A percentile compares a stretch with the other conserved stretches of the same genome.
phyloP scores from a whole-genome alignment of 2,888 invertebrate genomes.

The Nomada ferruginata region DNA sequence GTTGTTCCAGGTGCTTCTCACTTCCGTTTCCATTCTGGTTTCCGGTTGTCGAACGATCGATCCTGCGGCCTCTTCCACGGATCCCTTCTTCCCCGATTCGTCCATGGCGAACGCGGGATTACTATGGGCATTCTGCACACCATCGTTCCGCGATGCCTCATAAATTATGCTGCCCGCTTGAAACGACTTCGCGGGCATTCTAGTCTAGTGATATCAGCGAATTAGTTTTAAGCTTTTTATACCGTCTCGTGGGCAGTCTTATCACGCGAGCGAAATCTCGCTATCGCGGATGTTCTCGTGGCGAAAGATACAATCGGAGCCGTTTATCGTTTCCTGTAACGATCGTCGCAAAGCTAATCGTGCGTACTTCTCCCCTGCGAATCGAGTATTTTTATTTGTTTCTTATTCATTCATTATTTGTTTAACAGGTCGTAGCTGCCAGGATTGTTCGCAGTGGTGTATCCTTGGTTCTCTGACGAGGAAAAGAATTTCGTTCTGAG shows the following conservation, averaged over 20 bases:
- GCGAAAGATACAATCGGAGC: background rate
- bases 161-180: background rate
- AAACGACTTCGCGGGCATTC: background rate
- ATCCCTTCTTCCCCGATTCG: background rate
- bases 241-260: background rate
- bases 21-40: constrained; percentile 4
- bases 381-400: too few relatives aligned
- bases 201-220: constrained; percentile 12
- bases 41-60: background rate
- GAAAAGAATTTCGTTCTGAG: too few relatives aligned
- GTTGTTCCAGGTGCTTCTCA: constrained; percentile 85
- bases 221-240: constrained; percentile 32
- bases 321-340: constrained; percentile 11
- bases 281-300: constrained; percentile 11
- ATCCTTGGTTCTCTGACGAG: too few relatives aligned
- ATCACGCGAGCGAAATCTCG: constrained; percentile 35
- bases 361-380: too few relatives aligned
- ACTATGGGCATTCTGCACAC: background rate
- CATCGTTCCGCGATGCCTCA: background rate
- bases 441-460: too few relatives aligned
- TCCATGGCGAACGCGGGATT: constrained; percentile 18
- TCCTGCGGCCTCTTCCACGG: background rate
- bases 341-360: background rate
- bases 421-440: too few relatives aligned
- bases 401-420: too few relatives aligned